These are phyloP conservation scores for Rhagophthalmus giganteus DNA, from an alignment of 2,888 invertebrate species.

Conservation along the genomic window DNA sequence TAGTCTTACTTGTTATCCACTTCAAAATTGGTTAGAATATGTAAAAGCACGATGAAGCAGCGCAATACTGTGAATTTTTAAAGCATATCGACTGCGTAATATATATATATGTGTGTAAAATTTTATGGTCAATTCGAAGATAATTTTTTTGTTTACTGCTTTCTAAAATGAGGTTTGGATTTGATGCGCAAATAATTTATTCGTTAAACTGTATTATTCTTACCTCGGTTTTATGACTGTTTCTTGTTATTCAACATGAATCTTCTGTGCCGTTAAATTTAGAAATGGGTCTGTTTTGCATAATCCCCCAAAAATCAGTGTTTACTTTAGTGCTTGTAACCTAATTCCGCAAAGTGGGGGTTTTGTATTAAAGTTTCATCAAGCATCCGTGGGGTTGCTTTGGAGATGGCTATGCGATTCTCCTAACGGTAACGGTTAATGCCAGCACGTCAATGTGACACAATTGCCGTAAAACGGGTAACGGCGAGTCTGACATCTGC, in stretches of 20 bases:
- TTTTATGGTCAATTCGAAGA: no score
- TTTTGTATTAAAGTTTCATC: constrained; percentile 18
- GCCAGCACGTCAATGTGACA: constrained; percentile 16
- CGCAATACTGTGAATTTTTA: no score
- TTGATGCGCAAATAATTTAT: no score
- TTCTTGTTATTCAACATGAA: no score
- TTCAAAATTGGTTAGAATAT: constrained; percentile 6
- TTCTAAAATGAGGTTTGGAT: no score
- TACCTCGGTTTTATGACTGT: no score
- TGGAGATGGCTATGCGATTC: constrained; percentile 10
- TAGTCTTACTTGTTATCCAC: constrained; percentile 3
- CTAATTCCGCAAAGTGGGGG: constrained; percentile 10
- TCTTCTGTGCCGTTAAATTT: no score
- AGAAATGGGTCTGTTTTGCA: background rate
- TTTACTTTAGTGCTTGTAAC: constrained; percentile 7
- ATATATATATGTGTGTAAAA: no score
- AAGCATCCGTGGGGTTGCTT: constrained; percentile 11
- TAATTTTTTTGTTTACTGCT: no score
- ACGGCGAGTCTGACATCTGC: constrained; percentile 16
- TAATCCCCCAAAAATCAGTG: constrained; percentile 5
- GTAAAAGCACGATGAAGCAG: no score
- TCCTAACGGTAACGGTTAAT: constrained; percentile 12
- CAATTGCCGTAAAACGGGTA: constrained; percentile 20
- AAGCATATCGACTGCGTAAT: no score
- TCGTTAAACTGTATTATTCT: no score